Evolutionary conservation across 1,140 invertebrate genomes (phyloP).

Genomic region (Dolichoris vasculosae): DNA sequence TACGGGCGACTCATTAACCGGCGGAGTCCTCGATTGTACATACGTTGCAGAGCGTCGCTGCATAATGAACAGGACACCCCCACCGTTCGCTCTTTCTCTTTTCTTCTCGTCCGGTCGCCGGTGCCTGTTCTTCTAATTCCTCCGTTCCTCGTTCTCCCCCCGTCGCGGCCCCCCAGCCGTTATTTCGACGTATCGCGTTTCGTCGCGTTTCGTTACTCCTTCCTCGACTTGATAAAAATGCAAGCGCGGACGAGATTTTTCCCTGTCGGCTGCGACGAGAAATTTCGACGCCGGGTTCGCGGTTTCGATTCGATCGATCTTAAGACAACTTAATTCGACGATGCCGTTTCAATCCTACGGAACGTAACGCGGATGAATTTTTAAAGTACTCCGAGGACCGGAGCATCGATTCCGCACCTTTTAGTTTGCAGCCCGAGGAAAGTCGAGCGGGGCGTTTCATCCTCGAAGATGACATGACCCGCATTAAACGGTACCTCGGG

Average conservation of each 20-base stretch:
- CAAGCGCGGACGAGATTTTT: background rate
- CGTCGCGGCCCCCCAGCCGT: constrained; percentile 57
- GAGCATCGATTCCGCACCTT: no score
- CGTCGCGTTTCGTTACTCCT: constrained; percentile 66
- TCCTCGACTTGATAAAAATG: constrained; percentile 22
- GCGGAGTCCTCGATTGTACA: constrained; percentile 67
- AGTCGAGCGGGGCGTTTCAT: background rate
- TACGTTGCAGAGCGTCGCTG: constrained; percentile 61
- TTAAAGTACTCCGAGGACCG: no score
- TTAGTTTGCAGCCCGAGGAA: background rate
- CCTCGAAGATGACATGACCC: background rate
- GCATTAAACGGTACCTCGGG: background rate
- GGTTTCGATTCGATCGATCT: no score
- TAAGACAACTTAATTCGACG: no score
- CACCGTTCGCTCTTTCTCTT: constrained; percentile 48
- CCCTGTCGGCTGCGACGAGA: no score
- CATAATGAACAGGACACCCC: constrained; percentile 70
- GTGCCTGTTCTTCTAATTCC: constrained; percentile 8
- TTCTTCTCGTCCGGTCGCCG: constrained; percentile 26
- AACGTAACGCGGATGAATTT: no score
- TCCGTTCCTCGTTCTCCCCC: background rate
- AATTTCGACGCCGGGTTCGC: no score
- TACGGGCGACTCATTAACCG: constrained; percentile 69
- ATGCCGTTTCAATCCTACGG: no score
- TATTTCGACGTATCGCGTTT: constrained; percentile 69